These are phyloP conservation scores for Petrocephalus microphthalmus DNA, from an alignment of 2,113 vertebrate genomes.

Conservation along the genomic window DNA sequence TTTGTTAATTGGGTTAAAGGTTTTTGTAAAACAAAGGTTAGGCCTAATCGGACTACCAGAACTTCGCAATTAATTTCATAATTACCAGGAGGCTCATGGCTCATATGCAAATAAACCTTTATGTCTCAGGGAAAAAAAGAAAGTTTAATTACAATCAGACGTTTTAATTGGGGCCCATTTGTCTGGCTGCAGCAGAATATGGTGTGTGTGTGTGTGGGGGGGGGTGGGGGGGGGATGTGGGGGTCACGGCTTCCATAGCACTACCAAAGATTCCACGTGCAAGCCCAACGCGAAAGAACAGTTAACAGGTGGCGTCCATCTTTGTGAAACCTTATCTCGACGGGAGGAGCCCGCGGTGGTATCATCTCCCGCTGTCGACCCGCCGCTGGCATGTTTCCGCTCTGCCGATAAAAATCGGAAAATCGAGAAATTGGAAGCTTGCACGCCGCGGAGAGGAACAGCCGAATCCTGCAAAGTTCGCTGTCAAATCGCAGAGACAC, in stretches of 20 bases:
- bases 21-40: constrained; percentile 45
- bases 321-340: too few species aligned
- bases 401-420: constrained; percentile 61
- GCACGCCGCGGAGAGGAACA: constrained; percentile 39
- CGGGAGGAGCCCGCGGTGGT: constrained; percentile 21
- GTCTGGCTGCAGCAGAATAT: constrained; percentile 25
- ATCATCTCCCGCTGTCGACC: constrained; percentile 25
- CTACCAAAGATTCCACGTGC: not conserved
- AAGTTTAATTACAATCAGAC: constrained; percentile 56
- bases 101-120: constrained; percentile 65
- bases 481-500: constrained; percentile 46
- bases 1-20: constrained; percentile 35
- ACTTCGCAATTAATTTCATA: constrained; percentile 47
- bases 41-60: constrained; percentile 40
- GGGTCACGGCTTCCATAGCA: not conserved
- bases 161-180: constrained; percentile 35
- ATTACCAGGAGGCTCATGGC: constrained; percentile 51
- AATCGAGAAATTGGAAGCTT: constrained; percentile 55
- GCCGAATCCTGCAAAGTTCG: constrained; percentile 58
- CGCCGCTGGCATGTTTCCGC: constrained; percentile 43
- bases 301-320: too few species aligned
- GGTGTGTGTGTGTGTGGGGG: constrained; percentile 18
- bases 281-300: not conserved
- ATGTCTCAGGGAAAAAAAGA: constrained; percentile 54
- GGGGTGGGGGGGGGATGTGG: constrained; percentile 24